Percentiles rank a stretch among this genome's conserved stretches.
phyloP scores from a whole-genome alignment of 35 echinoderm and acorn worm species.

The Diadema setosum region DNA sequence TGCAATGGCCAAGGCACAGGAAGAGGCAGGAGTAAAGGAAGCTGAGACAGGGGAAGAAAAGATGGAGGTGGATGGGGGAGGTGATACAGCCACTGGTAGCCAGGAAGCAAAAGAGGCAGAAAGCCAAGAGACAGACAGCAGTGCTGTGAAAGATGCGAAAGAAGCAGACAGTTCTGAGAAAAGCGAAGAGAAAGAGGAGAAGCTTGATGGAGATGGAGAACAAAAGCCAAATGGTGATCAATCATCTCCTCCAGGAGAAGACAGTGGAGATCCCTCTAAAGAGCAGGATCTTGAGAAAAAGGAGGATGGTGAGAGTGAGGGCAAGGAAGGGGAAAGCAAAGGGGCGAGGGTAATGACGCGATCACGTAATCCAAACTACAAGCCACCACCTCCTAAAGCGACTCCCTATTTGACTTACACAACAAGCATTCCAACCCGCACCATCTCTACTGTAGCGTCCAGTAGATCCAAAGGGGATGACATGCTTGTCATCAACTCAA shows the following conservation, averaged over 20 bases:
- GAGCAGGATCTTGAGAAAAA: not conserved
- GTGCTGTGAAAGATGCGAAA: not conserved
- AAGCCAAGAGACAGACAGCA: not conserved
- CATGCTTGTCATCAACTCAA: constrained; percentile 81
- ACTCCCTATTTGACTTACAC: constrained; percentile 94
- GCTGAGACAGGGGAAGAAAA: constrained; percentile 12
- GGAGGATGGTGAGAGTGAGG: constrained; percentile 36
- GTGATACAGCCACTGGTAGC: not conserved
- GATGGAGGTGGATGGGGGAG: not conserved
- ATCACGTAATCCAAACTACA: constrained; percentile 96
- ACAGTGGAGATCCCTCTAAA: not conserved
- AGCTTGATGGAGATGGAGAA: not conserved
- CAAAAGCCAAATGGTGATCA: not conserved
- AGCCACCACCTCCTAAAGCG: constrained; percentile 91
- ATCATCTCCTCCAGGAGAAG: not conserved
- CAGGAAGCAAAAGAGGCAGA: not conserved
- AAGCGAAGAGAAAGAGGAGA: not conserved
- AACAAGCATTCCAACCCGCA: constrained; percentile 55
- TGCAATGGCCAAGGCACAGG: not conserved
- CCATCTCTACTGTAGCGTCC: not conserved
- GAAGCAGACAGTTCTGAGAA: not conserved
- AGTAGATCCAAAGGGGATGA: not conserved
- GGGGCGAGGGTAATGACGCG: constrained; percentile 75
- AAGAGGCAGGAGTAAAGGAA: constrained; percentile 20
- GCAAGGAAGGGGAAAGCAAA: not conserved